Conservation (phyloP, 1,140 invertebrate genomes). For the Sycobia sp. region DNA sequence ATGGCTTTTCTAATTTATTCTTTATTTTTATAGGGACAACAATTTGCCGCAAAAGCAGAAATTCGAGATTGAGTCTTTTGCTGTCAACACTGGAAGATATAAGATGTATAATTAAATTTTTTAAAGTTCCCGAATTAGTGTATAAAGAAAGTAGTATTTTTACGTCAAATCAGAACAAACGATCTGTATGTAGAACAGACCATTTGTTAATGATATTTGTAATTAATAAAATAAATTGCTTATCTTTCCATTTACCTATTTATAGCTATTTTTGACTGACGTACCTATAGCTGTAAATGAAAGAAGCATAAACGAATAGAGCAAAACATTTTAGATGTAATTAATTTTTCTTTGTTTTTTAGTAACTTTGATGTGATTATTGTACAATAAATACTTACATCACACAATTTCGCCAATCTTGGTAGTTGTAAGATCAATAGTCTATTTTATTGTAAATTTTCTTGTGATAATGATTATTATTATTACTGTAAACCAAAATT, state of each 20-base stretch:
- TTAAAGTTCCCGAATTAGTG: constrained; percentile 27
- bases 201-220: constrained; percentile 2
- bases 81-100: constrained; percentile 9
- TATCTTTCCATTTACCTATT: constrained; percentile 6
- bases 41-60: constrained; percentile 41
- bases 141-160: constrained; percentile 25
- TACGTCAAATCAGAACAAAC: constrained; percentile 10
- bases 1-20: constrained; percentile 13
- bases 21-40: constrained; percentile 43
- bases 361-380: neutral
- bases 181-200: constrained; percentile 5
- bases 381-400: neutral
- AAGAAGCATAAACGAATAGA: constrained; percentile 2
- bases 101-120: neutral
- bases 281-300: constrained; percentile 28
- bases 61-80: constrained; percentile 38
- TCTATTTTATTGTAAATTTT: constrained; percentile 5
- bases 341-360: constrained; percentile 17
- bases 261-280: constrained; percentile 17
- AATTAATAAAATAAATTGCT: too few relatives aligned
- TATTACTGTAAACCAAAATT: constrained; percentile 30
- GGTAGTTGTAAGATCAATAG: constrained; percentile 2
- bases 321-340: constrained; percentile 4
- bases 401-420: constrained; percentile 10
- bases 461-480: constrained; percentile 28